Evolutionary conservation across 2,888 invertebrate genomes (phyloP).

Genomic region (Panorpa germanica): DNA sequence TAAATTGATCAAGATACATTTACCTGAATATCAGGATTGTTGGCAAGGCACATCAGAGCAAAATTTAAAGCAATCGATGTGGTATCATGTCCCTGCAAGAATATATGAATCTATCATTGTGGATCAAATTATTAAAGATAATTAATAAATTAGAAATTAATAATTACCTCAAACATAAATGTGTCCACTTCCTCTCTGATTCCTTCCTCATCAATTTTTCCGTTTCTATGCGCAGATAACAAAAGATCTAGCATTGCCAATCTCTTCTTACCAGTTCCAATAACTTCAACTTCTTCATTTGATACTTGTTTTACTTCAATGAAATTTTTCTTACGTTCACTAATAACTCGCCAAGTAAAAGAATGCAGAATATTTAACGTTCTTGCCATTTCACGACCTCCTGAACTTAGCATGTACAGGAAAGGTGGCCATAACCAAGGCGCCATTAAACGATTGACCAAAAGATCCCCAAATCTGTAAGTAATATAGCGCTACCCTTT

Average conservation of each 20-base stretch:
- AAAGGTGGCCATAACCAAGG: slow-evolving; percentile 35
- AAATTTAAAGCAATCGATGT: slow-evolving; percentile 32
- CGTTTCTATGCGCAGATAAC: slow-evolving; percentile 27
- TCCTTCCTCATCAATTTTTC: slow-evolving; percentile 28
- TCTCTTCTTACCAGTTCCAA: no score
- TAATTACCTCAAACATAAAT: slow-evolving; percentile 40
- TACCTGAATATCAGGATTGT: slow-evolving; percentile 27
- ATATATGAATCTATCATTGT: no score
- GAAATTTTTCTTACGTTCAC: no score
- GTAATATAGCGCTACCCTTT: slow-evolving; percentile 39
- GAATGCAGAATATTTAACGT: slow-evolving; percentile 21
- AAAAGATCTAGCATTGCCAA: slow-evolving; percentile 36
- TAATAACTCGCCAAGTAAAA: slow-evolving; percentile 25
- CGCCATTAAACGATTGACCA: slow-evolving; percentile 24
- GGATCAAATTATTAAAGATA: no score
- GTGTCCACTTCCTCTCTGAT: slow-evolving; percentile 42
- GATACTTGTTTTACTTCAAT: no score
- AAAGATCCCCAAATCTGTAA: slow-evolving; percentile 23
- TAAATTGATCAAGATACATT: no score
- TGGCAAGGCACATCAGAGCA: slow-evolving; percentile 29
- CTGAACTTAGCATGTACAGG: slow-evolving; percentile 30
- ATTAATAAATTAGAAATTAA: no score
- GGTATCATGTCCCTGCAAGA: slow-evolving; percentile 47
- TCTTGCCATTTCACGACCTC: slow-evolving; percentile 27
- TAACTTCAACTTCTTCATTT: no score